Evolutionary conservation across 2,888 invertebrate genomes (phyloP).

Genomic region (Lacanobia wlatinum): DNA sequence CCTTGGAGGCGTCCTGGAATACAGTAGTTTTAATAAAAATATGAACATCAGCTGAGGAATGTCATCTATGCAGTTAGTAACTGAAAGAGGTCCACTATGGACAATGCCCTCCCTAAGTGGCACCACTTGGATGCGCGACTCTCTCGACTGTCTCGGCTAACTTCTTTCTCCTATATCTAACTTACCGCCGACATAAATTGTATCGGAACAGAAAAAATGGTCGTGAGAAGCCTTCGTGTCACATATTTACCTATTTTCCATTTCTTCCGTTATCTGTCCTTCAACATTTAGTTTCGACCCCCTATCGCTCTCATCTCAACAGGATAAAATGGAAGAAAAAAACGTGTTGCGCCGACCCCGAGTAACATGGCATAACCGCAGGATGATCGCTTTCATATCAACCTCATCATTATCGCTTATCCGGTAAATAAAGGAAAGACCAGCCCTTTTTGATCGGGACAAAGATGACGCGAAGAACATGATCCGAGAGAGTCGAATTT

Average conservation of each 20-base stretch:
- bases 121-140: background rate
- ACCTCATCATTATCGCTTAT: background rate
- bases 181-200: too few relatives aligned
- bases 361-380: too few relatives aligned
- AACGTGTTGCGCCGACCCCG: too few relatives aligned
- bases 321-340: too few relatives aligned
- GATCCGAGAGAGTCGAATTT: conserved; percentile 7
- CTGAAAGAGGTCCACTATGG: background rate
- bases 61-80: background rate
- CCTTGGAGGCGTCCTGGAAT: conserved; percentile 86
- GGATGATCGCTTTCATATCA: too few relatives aligned
- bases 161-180: too few relatives aligned
- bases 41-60: background rate
- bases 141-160: too few relatives aligned
- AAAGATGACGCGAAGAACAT: background rate
- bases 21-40: conserved; percentile 32
- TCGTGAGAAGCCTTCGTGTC: too few relatives aligned
- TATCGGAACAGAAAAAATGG: too few relatives aligned
- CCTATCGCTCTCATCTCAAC: too few relatives aligned
- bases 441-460: background rate
- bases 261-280: background rate
- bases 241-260: too few relatives aligned
- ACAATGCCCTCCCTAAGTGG: too few relatives aligned
- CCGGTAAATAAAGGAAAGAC: background rate
- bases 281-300: background rate